Base-by-base conservation (phyloP, 2,888 invertebrate genomes). In the Ernsta delagoae region DNA sequence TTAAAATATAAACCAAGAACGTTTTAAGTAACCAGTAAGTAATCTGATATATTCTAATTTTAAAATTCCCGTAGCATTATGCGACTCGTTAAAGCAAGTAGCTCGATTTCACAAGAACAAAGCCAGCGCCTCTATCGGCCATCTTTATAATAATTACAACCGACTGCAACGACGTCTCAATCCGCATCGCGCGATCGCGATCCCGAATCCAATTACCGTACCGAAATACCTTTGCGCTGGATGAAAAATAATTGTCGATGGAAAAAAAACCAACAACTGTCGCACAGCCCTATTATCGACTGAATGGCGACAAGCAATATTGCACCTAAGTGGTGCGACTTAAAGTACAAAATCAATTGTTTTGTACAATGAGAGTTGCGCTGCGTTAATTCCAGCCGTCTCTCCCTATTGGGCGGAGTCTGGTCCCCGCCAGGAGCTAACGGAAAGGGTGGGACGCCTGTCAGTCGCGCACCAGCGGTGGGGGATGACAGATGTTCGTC, bases 91-190 rank as follows among this genome's bases (percentile, higher is more conserved):
- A 72, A 56, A 75, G 72, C 72, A 75, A 75, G 75, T 75, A 74
- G 69, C 70, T 73, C 77, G 76, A 74, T 67, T 48, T 61, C 61
- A 77, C 80, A 79, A 79, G 79, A 84, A 87, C 85, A 83, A 85
- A 81, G 81, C 75, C 77, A 78, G 79, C 79, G 82, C 80, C 84
- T 79, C 85, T 88, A 92, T 92, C 91, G 83, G 76, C 77, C 80
- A 91, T 90, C 91, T 90, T 89, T 88, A 89, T 90, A 92, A 91
- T 92, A 91, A 92, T 92, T 90, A 89, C 87, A 84, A 82, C 81
- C 77, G 87, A 87, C 88, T 79, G 79, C 59, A 82, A 92, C 86
- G 86, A 92, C 86, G 86, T 85, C 92, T 92, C 90, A 92, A 92
- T 92, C 85, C 79, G 70, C 70, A 45, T 80, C 72, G 70, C 70